These are phyloP conservation scores for Sphaerophoria taeniata DNA, from an alignment of 2,888 invertebrate species.

Conservation along the genomic window DNA sequence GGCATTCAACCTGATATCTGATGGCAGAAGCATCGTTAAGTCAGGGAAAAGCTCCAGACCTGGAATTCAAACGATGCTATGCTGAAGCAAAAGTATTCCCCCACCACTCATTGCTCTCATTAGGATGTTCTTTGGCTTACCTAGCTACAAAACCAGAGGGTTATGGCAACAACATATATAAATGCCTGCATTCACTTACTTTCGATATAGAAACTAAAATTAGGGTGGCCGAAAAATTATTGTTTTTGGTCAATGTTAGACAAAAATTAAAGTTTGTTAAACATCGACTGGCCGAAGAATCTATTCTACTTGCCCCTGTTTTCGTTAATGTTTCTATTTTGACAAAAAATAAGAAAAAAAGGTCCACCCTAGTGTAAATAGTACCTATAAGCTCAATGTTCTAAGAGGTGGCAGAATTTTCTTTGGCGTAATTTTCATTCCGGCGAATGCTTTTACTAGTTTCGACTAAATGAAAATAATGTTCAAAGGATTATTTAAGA, in stretches of 20 bases:
- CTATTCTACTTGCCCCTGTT: too few relatives aligned
- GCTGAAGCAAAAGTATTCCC: constrained; percentile 14
- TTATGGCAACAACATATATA: constrained; percentile 9
- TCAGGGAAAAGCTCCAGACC: constrained; percentile 41
- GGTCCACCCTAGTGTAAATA: background rate
- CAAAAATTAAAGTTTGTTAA: too few relatives aligned
- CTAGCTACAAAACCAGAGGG: background rate
- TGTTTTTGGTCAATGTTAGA: too few relatives aligned
- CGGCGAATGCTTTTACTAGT: constrained; percentile 44
- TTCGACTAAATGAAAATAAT: constrained; percentile 46
- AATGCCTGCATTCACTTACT: background rate
- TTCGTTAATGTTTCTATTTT: too few relatives aligned
- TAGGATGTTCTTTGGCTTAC: constrained; percentile 48
- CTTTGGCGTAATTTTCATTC: constrained; percentile 53
- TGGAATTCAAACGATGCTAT: constrained; percentile 14
- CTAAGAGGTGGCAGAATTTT: constrained; percentile 18
- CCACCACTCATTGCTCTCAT: constrained; percentile 43
- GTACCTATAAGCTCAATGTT: background rate
- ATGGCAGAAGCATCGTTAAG: constrained; percentile 24
- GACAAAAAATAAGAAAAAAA: too few relatives aligned
- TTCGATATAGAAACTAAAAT: background rate
- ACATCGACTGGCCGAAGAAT: too few relatives aligned
- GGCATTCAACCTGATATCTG: constrained; percentile 24
- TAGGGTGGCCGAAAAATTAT: too few relatives aligned
- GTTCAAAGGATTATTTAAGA: constrained; percentile 31